A percentile compares a stretch with the other conserved stretches of the same genome.
Evolutionary conservation across 2,797 vertebrate genomes (phyloP).

Genomic region (Sebastes diaconus): DNA sequence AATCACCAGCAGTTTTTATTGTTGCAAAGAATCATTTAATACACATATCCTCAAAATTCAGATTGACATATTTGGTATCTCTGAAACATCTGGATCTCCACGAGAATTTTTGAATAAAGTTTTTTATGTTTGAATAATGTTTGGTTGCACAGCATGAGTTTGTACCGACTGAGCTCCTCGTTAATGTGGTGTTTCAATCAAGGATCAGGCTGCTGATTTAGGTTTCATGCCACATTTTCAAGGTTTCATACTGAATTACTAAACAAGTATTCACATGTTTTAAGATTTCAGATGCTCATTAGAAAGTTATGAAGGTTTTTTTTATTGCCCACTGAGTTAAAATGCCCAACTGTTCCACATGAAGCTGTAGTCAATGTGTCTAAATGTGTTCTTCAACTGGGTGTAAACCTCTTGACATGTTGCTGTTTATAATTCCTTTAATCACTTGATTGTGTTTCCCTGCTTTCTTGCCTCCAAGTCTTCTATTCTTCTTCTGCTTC

Average conservation of each 20-base stretch:
- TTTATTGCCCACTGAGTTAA: conserved; percentile 30
- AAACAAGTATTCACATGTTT: too few relatives aligned
- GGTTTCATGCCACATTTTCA: background rate
- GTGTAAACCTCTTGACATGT: background rate
- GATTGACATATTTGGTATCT: background rate
- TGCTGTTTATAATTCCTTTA: background rate
- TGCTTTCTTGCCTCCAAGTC: background rate
- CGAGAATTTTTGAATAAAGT: background rate
- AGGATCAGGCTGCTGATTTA: background rate
- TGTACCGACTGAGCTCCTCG: background rate
- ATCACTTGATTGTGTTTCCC: background rate
- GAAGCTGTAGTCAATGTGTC: background rate
- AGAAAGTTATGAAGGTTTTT: background rate
- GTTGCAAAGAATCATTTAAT: background rate
- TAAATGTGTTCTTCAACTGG: background rate
- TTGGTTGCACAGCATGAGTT: background rate
- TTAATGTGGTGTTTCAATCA: background rate
- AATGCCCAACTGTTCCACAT: conserved; percentile 26
- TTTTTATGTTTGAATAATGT: background rate
- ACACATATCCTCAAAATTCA: background rate
- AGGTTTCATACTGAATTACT: background rate
- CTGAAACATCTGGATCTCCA: background rate
- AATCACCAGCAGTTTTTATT: background rate
- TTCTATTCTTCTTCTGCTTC: background rate
- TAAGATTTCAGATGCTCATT: background rate